Base-by-base conservation (phyloP, 2,113 vertebrate species). In the Limanda limanda region DNA sequence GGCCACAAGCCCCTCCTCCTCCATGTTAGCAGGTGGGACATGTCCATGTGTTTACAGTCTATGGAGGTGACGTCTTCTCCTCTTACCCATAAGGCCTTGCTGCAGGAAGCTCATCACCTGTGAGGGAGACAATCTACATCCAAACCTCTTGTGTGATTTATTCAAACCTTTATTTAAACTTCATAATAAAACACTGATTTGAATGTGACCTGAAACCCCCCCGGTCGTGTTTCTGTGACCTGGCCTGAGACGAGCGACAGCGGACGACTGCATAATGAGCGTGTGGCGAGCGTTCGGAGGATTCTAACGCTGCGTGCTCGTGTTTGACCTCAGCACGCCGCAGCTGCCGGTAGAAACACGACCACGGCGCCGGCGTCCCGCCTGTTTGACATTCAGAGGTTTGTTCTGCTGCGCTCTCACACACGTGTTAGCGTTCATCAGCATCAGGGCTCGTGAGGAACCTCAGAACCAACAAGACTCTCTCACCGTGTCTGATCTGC, bases 371-470 rank as follows among this genome's bases (percentile, higher is more conserved):
- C 0, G 42, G n/a, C 56, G 37, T 31, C 9, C 35, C 2, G 40
- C 25, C 54, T 74, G 51, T 69, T 69, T 78, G 66, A 78, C 70
- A 78, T 71, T 70, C 65, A 42, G 56, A 48, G 77, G 48, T 61
- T 60, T 45, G 45, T 55, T 68, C 21, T n/a, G 52, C 72, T 35
- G 61, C 60, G 20, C n/a, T n/a, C n/a, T n/a, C n/a, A n/a, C n/a
- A n/a, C n/a, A n/a, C 14, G 4, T 4, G 60, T 54, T 45, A 71
- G 61, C 42, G 18, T 54, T 25, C 68, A 59, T 78, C 71, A 42
- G 23, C 20, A 55, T 47, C 74, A 60, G 75, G 15, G n/a, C 6
- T 31, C 31, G 31, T 1, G 17, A 17, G 47, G 47, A 48, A 11
- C 47, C 47, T 48, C 27, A 31, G 5, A 48, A 48, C 13, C 0